phyloP scores from a whole-genome alignment of 2,888 invertebrate genomes.

The Syrphus vitripennis region DNA sequence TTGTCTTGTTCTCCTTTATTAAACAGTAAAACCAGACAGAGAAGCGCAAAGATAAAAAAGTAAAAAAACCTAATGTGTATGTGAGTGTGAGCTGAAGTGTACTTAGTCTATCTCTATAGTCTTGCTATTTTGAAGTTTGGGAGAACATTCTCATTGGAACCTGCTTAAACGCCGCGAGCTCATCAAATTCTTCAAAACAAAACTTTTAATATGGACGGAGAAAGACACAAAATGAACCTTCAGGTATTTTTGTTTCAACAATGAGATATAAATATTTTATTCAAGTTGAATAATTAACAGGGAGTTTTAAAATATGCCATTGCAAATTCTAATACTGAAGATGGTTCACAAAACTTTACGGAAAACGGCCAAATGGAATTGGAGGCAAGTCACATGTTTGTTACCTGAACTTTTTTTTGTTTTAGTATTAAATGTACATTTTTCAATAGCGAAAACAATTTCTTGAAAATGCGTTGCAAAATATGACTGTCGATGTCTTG shows the following conservation, averaged over 20 bases:
- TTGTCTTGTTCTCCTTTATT: too few species aligned
- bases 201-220: background rate
- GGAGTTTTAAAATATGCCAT: constrained; percentile 1
- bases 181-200: background rate
- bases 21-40: too few species aligned
- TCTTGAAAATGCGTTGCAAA: constrained; percentile 87
- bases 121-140: too few species aligned
- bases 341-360: background rate
- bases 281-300: background rate
- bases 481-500: constrained; percentile 87
- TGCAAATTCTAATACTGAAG: background rate
- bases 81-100: too few species aligned
- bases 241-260: background rate
- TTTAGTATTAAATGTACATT: background rate
- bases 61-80: too few species aligned
- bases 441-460: constrained; percentile 81
- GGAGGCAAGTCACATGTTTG: background rate
- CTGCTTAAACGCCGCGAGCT: background rate
- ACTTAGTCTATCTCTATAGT: too few species aligned
- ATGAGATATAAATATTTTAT: background rate
- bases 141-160: too few species aligned
- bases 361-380: background rate
- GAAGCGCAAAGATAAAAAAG: too few species aligned
- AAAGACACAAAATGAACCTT: background rate
- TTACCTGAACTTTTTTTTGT: background rate